Evolutionary conservation across 2,888 invertebrate species (phyloP).

Genomic region (Eristalis intricaria): DNA sequence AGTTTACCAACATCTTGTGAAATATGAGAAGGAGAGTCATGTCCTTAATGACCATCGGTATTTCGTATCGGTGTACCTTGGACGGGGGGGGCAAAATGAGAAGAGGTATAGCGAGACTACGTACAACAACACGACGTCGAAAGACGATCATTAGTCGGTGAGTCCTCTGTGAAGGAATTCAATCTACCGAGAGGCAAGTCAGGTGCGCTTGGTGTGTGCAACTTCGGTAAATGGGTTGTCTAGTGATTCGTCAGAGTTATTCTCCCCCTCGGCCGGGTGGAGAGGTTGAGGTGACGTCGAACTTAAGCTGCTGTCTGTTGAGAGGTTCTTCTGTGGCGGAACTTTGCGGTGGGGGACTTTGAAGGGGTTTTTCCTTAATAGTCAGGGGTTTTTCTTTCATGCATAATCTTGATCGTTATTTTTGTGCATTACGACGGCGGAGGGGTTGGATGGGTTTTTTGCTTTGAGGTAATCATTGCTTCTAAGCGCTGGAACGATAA

Average conservation of each 20-base stretch:
- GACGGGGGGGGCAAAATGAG: neutral
- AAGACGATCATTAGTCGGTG: neutral
- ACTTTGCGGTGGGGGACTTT: neutral
- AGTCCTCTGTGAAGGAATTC: neutral
- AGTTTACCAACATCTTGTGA: constrained; percentile 1
- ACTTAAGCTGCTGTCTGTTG: neutral
- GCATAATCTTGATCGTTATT: neutral
- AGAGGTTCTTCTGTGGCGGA: neutral
- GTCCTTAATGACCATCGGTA: neutral
- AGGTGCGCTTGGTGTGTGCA: neutral
- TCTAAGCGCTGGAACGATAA: neutral
- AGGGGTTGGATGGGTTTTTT: neutral
- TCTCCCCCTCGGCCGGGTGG: neutral
- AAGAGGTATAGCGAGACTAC: neutral
- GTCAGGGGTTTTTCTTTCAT: neutral
- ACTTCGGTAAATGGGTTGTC: neutral
- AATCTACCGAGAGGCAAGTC: neutral
- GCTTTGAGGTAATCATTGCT: neutral
- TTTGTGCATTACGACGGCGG: neutral
- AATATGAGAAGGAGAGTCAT: neutral
- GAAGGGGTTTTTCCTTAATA: neutral
- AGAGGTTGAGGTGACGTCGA: neutral
- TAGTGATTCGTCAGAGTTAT: neutral
- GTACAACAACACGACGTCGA: neutral
- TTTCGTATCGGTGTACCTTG: neutral